Conservation (phyloP, 2,888 invertebrate genomes). For the Saturnia pavonia region DNA sequence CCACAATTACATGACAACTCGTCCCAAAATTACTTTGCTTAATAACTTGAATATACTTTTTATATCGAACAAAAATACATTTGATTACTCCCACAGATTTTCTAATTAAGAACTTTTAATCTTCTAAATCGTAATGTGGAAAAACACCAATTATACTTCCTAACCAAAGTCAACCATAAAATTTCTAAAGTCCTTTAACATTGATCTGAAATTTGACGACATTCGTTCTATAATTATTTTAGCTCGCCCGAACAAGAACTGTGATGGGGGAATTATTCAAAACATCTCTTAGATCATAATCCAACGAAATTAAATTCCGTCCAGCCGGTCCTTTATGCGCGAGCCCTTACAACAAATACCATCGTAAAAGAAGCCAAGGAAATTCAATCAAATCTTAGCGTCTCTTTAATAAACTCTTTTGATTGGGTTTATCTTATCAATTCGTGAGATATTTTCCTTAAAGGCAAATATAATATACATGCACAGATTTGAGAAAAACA, state of each 20-base stretch:
- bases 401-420: conserved; percentile 33
- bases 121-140: neutral
- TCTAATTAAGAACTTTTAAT: neutral
- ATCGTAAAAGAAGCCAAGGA: conserved; percentile 32
- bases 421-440: conserved; percentile 23
- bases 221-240: conserved; percentile 22
- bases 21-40: too few species aligned
- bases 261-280: conserved; percentile 45
- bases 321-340: conserved; percentile 31
- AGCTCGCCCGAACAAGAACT: conserved; percentile 34
- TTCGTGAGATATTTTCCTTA: conserved; percentile 2
- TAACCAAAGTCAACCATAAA: neutral
- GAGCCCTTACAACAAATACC: conserved; percentile 39
- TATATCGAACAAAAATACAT: neutral
- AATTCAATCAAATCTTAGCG: conserved; percentile 44
- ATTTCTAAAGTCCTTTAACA: neutral
- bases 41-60: too few species aligned
- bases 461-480: conserved; percentile 10
- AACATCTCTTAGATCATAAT: conserved; percentile 48
- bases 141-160: neutral
- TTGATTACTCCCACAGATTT: neutral
- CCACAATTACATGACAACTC: too few species aligned
- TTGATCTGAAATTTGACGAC: neutral
- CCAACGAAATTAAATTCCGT: conserved; percentile 52
- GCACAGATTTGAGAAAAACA: too few species aligned